Evolutionary conservation across 1,140 invertebrate genomes (phyloP).

Genomic region (Drosophila nannoptera): DNA sequence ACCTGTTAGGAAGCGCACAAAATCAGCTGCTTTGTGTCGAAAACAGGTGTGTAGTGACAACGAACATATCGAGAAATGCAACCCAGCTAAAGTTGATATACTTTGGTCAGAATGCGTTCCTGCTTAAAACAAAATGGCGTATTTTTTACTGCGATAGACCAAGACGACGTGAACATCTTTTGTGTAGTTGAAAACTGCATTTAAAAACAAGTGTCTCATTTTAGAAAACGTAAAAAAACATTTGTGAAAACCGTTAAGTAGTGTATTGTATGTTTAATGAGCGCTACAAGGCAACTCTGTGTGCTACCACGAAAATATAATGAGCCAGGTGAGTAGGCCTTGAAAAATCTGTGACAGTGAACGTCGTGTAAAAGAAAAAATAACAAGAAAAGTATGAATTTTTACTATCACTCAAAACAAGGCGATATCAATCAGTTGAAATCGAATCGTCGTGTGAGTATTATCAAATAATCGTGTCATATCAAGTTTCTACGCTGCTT

Average conservation of each 20-base stretch:
- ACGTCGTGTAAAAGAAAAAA: constrained; percentile 60
- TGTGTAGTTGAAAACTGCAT: constrained; percentile 70
- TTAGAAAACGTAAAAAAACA: constrained; percentile 56
- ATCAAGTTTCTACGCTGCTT: constrained; percentile 31
- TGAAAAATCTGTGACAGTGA: constrained; percentile 76
- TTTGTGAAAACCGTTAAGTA: constrained; percentile 49
- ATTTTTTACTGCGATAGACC: constrained; percentile 62
- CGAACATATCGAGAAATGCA: neutral
- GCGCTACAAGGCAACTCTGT: constrained; percentile 68
- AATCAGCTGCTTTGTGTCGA: constrained; percentile 22
- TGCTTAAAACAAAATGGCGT: constrained; percentile 65
- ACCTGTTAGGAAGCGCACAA: neutral
- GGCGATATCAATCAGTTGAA: constrained; percentile 55
- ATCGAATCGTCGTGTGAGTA: constrained; percentile 66
- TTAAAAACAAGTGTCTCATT: constrained; percentile 68
- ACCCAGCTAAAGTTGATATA: constrained; percentile 11
- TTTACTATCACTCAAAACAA: constrained; percentile 60
- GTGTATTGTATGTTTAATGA: constrained; percentile 75
- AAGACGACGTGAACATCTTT: constrained; percentile 70
- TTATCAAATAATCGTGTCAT: constrained; percentile 46
- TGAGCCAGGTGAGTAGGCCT: constrained; percentile 79
- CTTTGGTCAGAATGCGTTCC: constrained; percentile 3
- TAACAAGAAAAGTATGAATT: constrained; percentile 64
- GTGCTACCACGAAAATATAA: constrained; percentile 77
- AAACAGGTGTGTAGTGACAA: constrained; percentile 26